Conservation (phyloP, 2,888 invertebrate species). For the Hirtodrosophila cameraria region DNA sequence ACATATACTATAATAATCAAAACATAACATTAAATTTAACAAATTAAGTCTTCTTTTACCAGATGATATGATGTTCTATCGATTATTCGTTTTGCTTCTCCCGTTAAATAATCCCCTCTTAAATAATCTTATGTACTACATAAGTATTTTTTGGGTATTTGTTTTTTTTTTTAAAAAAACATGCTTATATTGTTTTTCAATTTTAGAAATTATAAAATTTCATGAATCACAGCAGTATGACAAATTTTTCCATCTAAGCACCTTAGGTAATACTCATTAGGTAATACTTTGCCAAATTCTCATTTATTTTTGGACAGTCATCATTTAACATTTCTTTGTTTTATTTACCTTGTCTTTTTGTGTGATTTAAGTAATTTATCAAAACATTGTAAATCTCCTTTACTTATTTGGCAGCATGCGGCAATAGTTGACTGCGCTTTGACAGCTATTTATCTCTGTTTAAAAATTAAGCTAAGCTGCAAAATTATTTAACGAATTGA, state of each 20-base stretch:
- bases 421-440: slow-evolving; percentile 41
- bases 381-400: slow-evolving; percentile 49
- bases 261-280: slow-evolving; percentile 5
- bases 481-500: too few relatives aligned
- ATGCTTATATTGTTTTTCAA: too few relatives aligned
- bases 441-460: background rate
- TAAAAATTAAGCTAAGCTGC: background rate
- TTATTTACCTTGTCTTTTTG: slow-evolving; percentile 28
- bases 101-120: too few relatives aligned
- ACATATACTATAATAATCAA: too few relatives aligned
- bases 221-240: slow-evolving; percentile 19
- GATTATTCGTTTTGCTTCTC: too few relatives aligned
- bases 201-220: background rate
- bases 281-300: slow-evolving; percentile 19
- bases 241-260: slow-evolving; percentile 6
- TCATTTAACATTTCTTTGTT: slow-evolving; percentile 29
- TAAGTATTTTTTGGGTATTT: too few relatives aligned
- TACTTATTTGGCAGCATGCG: slow-evolving; percentile 43
- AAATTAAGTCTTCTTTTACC: too few relatives aligned
- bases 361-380: slow-evolving; percentile 56
- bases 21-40: too few relatives aligned
- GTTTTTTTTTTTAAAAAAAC: too few relatives aligned
- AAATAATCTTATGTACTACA: too few relatives aligned
- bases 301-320: slow-evolving; percentile 35
- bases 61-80: too few relatives aligned